phyloP scores from a whole-genome alignment of 2,888 invertebrate species.

The Chaitophorus viminalis region DNA sequence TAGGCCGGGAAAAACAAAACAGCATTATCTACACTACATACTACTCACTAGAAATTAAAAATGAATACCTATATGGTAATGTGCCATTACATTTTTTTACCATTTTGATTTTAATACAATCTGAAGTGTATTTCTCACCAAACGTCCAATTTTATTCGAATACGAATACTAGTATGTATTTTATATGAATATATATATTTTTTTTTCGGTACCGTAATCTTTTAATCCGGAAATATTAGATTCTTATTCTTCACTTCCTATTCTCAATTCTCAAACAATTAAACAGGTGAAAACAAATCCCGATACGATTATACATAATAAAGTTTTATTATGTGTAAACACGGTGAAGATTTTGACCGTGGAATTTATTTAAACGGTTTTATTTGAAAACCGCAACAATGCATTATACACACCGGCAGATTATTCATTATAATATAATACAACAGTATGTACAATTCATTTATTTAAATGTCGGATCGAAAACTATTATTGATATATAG shows the following conservation, averaged over 20 bases:
- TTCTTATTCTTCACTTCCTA: slow-evolving; percentile 40
- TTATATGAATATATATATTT: no score
- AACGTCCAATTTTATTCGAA: no score
- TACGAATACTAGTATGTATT: no score
- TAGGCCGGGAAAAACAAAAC: no score
- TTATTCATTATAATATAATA: not conserved
- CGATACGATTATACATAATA: not conserved
- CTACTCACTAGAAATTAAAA: no score
- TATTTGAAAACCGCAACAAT: no score
- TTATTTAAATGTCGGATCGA: not conserved
- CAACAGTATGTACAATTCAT: not conserved
- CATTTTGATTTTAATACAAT: no score
- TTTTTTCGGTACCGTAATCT: not conserved
- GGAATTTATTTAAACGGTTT: no score
- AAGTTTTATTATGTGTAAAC: slow-evolving; percentile 27
- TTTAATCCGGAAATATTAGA: slow-evolving; percentile 10
- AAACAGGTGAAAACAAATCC: not conserved
- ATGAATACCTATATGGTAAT: no score
- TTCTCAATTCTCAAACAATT: slow-evolving; percentile 30
- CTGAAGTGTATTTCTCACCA: no score
- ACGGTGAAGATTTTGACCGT: not conserved
- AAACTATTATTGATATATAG: not conserved
- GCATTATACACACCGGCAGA: not conserved
- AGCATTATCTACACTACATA: no score
- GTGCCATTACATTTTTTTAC: no score